Base-by-base conservation (phyloP, 2,797 vertebrate species). In the Threskiornis aethiopicus region DNA sequence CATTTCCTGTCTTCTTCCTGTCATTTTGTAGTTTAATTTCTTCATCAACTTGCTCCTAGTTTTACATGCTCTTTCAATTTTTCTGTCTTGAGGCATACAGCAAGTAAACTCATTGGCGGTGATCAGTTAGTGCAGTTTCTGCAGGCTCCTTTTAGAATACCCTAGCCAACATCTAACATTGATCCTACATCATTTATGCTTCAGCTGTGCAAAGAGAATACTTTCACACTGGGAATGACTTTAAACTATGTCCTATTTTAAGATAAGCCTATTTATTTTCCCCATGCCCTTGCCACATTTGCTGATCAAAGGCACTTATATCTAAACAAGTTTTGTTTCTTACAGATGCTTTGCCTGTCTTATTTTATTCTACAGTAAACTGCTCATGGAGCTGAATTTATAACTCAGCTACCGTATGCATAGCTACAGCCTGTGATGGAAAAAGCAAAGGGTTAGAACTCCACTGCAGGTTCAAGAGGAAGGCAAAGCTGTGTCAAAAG, bases 241-340 rank as follows among this genome's bases (percentile, higher is more conserved):
- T 94, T 95, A 94, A 94, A 93, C 77, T 89, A 70, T 84, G 47
- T 83, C 81, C 33, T 95, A n/a, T 90, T 97, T 94, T 85, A 93
- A 94, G 73, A 89, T 69, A 88, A 92, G 33, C 49, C 41, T 72
- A 89, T 94, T 95, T 96, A 87, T 96, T 96, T 96, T 95, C 80
- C 69, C 39, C 13, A 6, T 89, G 80, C 64, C 80, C 81, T 87
- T 96, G 84, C 77, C 59, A 77, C 59, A 89, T 92, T 80, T 89
- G 64, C 73, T 94, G 71, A 94, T 94, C 88, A 96, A 93, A 96
- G 58, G 47, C 86, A 90, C 77, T 94, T 82, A 79, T 35, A 90
- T 73, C 80, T 87, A 79, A 94, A 82, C 39, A 84, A 70, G 81
- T 83, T 96, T 90, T 88, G 44, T 89, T 94, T 93, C 93, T 92